phyloP scores from a whole-genome alignment of 1,140 invertebrate species.

The Forficula auricularia region DNA sequence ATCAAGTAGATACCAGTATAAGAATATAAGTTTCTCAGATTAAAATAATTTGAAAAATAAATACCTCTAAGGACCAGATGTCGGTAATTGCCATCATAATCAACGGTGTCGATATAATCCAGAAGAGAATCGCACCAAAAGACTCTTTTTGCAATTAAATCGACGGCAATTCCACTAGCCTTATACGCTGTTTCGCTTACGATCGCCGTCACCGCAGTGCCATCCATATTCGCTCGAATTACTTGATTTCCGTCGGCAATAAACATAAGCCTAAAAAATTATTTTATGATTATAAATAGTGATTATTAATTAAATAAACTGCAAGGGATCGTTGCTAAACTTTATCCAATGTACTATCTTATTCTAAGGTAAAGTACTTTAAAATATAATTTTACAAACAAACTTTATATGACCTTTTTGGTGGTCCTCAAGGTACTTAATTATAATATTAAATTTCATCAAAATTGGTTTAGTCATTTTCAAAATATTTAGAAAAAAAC shows the following conservation, averaged over 20 bases:
- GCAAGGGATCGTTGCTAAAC: neutral
- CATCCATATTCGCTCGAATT: constrained; percentile 79
- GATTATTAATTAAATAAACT: neutral
- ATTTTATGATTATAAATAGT: neutral
- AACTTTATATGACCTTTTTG: constrained; percentile 1
- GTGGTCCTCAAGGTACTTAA: no score
- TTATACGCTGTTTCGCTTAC: constrained; percentile 80
- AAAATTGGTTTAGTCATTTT: no score
- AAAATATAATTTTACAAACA: constrained; percentile 2
- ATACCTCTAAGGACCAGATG: constrained; percentile 52
- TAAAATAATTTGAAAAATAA: no score
- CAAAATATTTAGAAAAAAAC: no score
- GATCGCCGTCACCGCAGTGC: constrained; percentile 59
- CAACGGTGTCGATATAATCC: constrained; percentile 94
- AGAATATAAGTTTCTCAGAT: no score
- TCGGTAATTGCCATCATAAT: constrained; percentile 75
- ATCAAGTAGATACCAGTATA: no score
- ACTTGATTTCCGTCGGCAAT: constrained; percentile 83
- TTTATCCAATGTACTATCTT: neutral
- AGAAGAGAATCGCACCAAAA: constrained; percentile 93
- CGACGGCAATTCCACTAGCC: constrained; percentile 68
- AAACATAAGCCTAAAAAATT: constrained; percentile 50
- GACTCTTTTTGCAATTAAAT: constrained; percentile 70
- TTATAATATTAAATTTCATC: no score
- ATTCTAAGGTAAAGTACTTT: no score